These are phyloP conservation scores for Neosilurus mollespiculum DNA, from an alignment of 2,797 vertebrate species.

Conservation along the genomic window DNA sequence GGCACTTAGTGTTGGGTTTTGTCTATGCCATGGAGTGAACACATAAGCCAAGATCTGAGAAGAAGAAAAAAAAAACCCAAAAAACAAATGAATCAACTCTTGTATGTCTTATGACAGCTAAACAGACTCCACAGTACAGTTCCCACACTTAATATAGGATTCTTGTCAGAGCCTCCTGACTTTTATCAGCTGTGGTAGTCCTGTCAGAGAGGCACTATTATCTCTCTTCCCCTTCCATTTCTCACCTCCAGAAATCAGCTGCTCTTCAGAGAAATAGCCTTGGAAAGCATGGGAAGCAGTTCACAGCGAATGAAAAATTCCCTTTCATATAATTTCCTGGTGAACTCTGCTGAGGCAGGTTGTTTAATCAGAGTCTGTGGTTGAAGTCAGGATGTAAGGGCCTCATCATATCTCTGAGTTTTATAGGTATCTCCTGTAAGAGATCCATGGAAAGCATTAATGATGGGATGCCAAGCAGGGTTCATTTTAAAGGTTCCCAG, in stretches of 20 bases:
- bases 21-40: neutral
- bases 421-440: constrained; percentile 61
- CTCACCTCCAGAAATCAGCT: constrained; percentile 35
- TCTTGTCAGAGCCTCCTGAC: constrained; percentile 10
- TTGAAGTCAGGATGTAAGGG: constrained; percentile 62
- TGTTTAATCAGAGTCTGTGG: constrained; percentile 59
- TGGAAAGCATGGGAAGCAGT: constrained; percentile 38
- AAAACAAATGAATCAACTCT: neutral
- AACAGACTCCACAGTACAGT: constrained; percentile 12
- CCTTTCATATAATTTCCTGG: constrained; percentile 43
- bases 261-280: constrained; percentile 29
- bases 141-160: constrained; percentile 22
- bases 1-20: neutral
- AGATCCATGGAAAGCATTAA: constrained; percentile 61
- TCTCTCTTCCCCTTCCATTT: constrained; percentile 2
- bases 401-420: constrained; percentile 62
- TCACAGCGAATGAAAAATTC: constrained; percentile 53
- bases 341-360: constrained; percentile 62
- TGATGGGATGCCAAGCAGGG: constrained; percentile 69
- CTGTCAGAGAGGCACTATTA: constrained; percentile 20
- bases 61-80: no score
- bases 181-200: constrained; percentile 26
- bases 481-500: constrained; percentile 65
- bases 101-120: constrained; percentile 10
- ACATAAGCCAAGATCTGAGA: neutral